These are phyloP conservation scores for Drosophila dunni DNA, from an alignment of 1,140 invertebrate species.

Conservation along the genomic window DNA sequence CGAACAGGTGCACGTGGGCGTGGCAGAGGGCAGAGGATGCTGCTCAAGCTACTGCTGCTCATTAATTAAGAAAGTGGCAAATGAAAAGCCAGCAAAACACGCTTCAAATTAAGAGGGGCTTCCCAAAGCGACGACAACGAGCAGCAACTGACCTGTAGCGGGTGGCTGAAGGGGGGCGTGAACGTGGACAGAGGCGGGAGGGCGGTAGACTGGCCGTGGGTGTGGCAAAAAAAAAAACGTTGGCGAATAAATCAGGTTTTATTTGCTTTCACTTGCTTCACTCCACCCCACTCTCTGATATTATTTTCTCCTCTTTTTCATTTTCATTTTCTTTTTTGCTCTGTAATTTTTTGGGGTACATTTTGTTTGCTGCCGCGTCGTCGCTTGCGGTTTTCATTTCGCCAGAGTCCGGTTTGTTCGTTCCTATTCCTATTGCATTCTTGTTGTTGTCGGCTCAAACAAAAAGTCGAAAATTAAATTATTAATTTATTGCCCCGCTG, in stretches of 20 bases:
- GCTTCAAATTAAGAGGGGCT: conserved; percentile 54
- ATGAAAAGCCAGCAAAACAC: conserved; percentile 79
- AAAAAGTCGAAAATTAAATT: conserved; percentile 84
- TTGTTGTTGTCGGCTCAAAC: conserved; percentile 60
- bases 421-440: conserved; percentile 45
- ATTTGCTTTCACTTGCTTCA: conserved; percentile 78
- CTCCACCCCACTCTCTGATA: conserved; percentile 62
- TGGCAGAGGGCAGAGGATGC: conserved; percentile 8
- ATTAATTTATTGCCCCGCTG: conserved; percentile 79
- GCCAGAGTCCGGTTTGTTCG: conserved; percentile 17
- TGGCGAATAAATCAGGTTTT: conserved; percentile 75
- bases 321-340: conserved; percentile 38
- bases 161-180: neutral
- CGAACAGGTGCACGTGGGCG: conserved; percentile 32
- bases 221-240: conserved; percentile 23
- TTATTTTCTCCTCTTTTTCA: conserved; percentile 20
- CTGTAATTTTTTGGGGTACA: conserved; percentile 52
- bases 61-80: conserved; percentile 83
- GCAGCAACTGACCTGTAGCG: conserved; percentile 50
- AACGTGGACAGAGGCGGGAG: too few species aligned
- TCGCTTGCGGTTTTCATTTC: conserved; percentile 63
- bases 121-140: conserved; percentile 37
- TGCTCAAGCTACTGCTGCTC: conserved; percentile 54
- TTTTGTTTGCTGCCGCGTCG: conserved; percentile 71
- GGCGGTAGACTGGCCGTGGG: conserved; percentile 15